These are phyloP conservation scores for Stichodactyla helianthus DNA, from an alignment of 64 coral and sea anemone species.

Conservation along the genomic window DNA sequence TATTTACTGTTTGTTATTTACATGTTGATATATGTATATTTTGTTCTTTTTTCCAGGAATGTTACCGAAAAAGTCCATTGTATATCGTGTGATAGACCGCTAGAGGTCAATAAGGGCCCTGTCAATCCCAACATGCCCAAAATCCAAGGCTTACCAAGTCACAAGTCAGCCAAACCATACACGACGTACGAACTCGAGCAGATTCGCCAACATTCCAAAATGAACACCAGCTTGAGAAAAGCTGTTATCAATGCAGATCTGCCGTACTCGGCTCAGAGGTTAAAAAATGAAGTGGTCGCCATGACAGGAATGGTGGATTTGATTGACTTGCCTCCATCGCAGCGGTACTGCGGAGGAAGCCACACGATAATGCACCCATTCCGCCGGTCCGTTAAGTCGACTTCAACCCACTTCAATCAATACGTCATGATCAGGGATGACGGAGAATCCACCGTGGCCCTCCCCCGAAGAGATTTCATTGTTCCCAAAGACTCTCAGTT, in stretches of 20 bases:
- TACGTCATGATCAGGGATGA: slow-evolving; percentile 85
- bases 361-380: slow-evolving; percentile 90
- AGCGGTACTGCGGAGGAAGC: slow-evolving; percentile 81
- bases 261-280: slow-evolving; percentile 65
- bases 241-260: slow-evolving; percentile 73
- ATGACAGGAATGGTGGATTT: slow-evolving; percentile 78
- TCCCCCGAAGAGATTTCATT: slow-evolving; percentile 80
- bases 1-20: neutral
- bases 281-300: slow-evolving; percentile 81
- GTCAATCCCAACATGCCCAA: slow-evolving; percentile 59
- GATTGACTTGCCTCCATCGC: slow-evolving; percentile 70
- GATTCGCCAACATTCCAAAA: slow-evolving; percentile 76
- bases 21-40: neutral
- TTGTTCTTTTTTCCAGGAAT: slow-evolving; percentile 7
- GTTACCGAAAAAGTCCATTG: slow-evolving; percentile 84
- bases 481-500: slow-evolving; percentile 58
- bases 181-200: slow-evolving; percentile 86
- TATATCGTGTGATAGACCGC: slow-evolving; percentile 78
- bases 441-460: slow-evolving; percentile 48
- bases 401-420: slow-evolving; percentile 75
- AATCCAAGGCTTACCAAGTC: slow-evolving; percentile 62
- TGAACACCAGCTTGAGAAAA: slow-evolving; percentile 38
- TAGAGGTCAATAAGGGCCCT: slow-evolving; percentile 54
- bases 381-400: slow-evolving; percentile 76
- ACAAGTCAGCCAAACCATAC: slow-evolving; percentile 85